phyloP scores from a whole-genome alignment of 2,113 vertebrate species.

The Lutjanus erythropterus region DNA sequence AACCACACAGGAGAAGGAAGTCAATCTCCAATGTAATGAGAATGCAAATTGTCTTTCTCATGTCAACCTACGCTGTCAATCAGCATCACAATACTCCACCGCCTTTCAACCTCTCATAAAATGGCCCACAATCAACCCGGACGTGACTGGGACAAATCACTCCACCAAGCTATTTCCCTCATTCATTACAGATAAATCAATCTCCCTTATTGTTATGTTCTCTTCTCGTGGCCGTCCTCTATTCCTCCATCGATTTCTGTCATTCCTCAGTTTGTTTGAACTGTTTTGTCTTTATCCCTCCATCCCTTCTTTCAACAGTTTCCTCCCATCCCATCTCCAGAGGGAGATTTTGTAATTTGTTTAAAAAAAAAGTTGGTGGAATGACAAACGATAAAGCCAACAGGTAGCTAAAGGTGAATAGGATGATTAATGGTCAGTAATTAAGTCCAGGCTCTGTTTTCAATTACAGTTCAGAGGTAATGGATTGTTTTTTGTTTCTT shows the following conservation, averaged over 20 bases:
- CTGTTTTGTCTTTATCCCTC: conserved; percentile 41
- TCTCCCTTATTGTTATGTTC: conserved; percentile 60
- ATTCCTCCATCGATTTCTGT: conserved; percentile 60
- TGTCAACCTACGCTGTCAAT: conserved; percentile 71
- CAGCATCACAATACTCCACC: conserved; percentile 57
- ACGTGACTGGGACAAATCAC: conserved; percentile 45
- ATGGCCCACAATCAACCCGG: conserved; percentile 28
- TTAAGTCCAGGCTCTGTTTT: conserved; percentile 56
- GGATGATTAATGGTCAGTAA: conserved; percentile 63
- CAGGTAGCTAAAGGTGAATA: conserved; percentile 17
- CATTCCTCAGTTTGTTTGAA: conserved; percentile 46
- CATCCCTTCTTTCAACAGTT: conserved; percentile 23
- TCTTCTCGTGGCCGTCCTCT: conserved; percentile 43
- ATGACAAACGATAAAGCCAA: conserved; percentile 29
- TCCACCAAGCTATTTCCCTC: conserved; percentile 53
- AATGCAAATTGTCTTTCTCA: conserved; percentile 75
- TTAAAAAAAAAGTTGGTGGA: conserved; percentile 20
- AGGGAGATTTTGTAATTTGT: conserved; percentile 36
- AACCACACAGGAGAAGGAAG: conserved; percentile 49
- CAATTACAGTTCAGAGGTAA: conserved; percentile 63
- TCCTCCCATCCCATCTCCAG: background rate
- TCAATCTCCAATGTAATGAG: conserved; percentile 75
- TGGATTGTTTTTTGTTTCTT: conserved; percentile 45
- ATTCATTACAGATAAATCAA: conserved; percentile 69
- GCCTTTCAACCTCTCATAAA: conserved; percentile 53